Percentiles rank a stretch among this genome's conserved stretches.
These are phyloP conservation scores for Nesometra sesokonis DNA, from an alignment of 35 echinoderm and acorn worm genomes.

Conservation along the genomic window DNA sequence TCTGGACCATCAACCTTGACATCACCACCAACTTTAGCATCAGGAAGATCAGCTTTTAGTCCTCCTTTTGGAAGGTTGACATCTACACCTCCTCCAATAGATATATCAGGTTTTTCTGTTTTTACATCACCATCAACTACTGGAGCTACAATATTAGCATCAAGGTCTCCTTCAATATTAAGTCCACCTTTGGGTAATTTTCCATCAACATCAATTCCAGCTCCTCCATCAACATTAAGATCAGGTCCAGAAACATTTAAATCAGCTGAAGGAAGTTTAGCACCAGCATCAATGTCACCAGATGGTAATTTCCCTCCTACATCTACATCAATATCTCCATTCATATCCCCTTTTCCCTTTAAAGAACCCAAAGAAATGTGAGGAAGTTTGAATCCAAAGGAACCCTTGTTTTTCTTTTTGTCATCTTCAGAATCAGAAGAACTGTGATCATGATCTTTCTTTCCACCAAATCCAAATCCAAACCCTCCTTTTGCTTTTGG, in stretches of 20 bases:
- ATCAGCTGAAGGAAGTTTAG: neutral
- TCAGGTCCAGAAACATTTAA: neutral
- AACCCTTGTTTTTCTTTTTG: constrained; percentile 8
- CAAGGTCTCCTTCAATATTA: neutral
- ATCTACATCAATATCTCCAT: constrained; percentile 11
- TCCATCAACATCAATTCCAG: constrained; percentile 22
- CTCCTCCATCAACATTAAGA: neutral
- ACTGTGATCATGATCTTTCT: neutral
- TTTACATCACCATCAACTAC: constrained; percentile 1
- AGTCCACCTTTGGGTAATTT: neutral
- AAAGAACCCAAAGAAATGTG: neutral
- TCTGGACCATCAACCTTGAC: neutral
- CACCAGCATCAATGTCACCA: neutral
- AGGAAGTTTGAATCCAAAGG: constrained; percentile 27
- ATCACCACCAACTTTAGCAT: neutral
- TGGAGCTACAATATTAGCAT: constrained; percentile 8
- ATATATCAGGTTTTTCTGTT: neutral
- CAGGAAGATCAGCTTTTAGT: neutral
- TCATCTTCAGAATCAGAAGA: constrained; percentile 12
- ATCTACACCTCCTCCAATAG: constrained; percentile 1
- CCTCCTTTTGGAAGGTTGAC: constrained; percentile 5
- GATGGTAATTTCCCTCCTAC: neutral
- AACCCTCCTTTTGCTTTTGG: constrained; percentile 13
- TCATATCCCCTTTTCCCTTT: constrained; percentile 27
- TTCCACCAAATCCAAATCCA: neutral